Evolutionary conservation across 2,888 invertebrate genomes (phyloP).

Genomic region (Cheilosia urbana): DNA sequence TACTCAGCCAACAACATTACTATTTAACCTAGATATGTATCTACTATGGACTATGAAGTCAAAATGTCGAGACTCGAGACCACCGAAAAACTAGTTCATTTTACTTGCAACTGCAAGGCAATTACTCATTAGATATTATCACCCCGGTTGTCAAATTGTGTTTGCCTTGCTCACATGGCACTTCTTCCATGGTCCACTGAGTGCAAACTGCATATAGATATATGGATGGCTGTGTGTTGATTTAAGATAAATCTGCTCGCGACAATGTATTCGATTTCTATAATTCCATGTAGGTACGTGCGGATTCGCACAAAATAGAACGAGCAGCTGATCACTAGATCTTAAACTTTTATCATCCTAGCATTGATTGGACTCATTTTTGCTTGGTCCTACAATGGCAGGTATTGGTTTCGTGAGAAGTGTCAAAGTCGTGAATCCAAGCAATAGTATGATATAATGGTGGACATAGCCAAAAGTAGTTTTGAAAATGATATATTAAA

Average conservation of each 20-base stretch:
- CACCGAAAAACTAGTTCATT: slow-evolving; percentile 7
- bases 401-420: too few relatives aligned
- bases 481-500: too few relatives aligned
- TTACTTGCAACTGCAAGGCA: slow-evolving; percentile 1
- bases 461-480: too few relatives aligned
- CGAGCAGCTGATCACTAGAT: slow-evolving; percentile 19
- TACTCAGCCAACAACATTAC: background rate
- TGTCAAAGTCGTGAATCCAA: too few relatives aligned
- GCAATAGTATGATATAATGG: too few relatives aligned
- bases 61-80: background rate
- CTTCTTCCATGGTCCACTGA: slow-evolving; percentile 46
- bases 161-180: slow-evolving; percentile 29
- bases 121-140: slow-evolving; percentile 17
- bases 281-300: slow-evolving; percentile 13
- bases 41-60: background rate
- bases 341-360: slow-evolving; percentile 5
- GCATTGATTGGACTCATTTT: slow-evolving; percentile 17
- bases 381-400: background rate
- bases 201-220: background rate
- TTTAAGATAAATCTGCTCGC: background rate
- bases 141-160: slow-evolving; percentile 10
- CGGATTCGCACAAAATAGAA: slow-evolving; percentile 10
- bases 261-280: background rate
- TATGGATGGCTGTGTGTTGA: background rate
- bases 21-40: slow-evolving; percentile 3